A percentile compares a stretch with the other conserved stretches of the same genome.
These are phyloP conservation scores for Ectropis crepuscularia DNA, from an alignment of 2,888 invertebrate species.

Conservation along the genomic window DNA sequence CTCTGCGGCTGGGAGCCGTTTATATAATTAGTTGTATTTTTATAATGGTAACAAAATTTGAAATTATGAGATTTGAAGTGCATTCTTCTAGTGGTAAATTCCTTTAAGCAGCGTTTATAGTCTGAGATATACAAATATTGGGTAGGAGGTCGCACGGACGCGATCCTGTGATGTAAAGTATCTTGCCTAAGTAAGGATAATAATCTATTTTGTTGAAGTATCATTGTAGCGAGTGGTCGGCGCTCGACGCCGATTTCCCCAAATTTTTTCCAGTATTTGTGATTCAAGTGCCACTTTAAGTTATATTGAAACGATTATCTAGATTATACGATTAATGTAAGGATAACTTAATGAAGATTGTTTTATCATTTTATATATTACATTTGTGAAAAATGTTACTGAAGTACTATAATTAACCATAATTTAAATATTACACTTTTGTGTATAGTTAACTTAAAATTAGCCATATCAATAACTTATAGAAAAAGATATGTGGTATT, in stretches of 20 bases:
- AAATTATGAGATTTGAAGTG: constrained; percentile 83
- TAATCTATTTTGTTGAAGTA: constrained; percentile 77
- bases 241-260: constrained; percentile 82
- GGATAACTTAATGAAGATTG: constrained; percentile 86
- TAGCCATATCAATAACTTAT: constrained; percentile 86
- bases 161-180: constrained; percentile 76
- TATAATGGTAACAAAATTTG: constrained; percentile 76
- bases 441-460: constrained; percentile 85
- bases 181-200: constrained; percentile 82
- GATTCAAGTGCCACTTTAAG: constrained; percentile 92
- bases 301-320: constrained; percentile 87
- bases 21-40: constrained; percentile 80
- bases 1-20: constrained; percentile 43
- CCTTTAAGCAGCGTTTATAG: constrained; percentile 79
- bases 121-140: constrained; percentile 67
- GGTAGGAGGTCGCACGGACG: constrained; percentile 41
- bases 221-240: constrained; percentile 67
- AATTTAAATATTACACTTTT: constrained; percentile 85
- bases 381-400: constrained; percentile 84
- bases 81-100: constrained; percentile 83
- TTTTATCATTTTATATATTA: constrained; percentile 86
- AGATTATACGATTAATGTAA: constrained; percentile 85
- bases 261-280: constrained; percentile 90
- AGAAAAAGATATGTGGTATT: constrained; percentile 85
- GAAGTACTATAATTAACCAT: constrained; percentile 84